Evolutionary conservation across 2,888 invertebrate genomes (phyloP).

Genomic region (Linnaemya vulpina): DNA sequence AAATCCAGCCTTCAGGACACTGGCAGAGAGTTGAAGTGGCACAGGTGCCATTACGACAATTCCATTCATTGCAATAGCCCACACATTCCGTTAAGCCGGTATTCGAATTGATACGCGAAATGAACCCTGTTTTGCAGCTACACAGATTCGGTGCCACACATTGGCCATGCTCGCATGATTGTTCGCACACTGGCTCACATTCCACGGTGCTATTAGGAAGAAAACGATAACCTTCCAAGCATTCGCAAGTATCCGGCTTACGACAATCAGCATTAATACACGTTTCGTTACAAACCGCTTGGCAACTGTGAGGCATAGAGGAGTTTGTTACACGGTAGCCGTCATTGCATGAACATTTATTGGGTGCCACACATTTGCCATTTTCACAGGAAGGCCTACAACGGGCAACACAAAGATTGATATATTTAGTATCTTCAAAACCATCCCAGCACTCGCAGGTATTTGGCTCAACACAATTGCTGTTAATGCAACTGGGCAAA

Average conservation of each 20-base stretch:
- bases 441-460: slow-evolving; percentile 79
- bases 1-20: slow-evolving; percentile 71
- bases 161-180: slow-evolving; percentile 78
- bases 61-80: slow-evolving; percentile 74
- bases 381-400: slow-evolving; percentile 81
- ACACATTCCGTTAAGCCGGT: slow-evolving; percentile 72
- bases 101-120: slow-evolving; percentile 68
- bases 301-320: slow-evolving; percentile 77
- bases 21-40: slow-evolving; percentile 71
- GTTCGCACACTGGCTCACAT: slow-evolving; percentile 79
- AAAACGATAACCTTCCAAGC: slow-evolving; percentile 82
- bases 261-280: slow-evolving; percentile 84
- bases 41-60: slow-evolving; percentile 75
- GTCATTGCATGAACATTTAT: slow-evolving; percentile 83
- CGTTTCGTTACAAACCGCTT: slow-evolving; percentile 75
- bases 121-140: slow-evolving; percentile 84
- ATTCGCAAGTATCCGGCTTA: slow-evolving; percentile 85
- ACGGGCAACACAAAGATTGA: slow-evolving; percentile 77
- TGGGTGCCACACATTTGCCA: slow-evolving; percentile 83
- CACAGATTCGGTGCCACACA: slow-evolving; percentile 83
- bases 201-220: slow-evolving; percentile 77
- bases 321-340: slow-evolving; percentile 79
- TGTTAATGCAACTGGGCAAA: slow-evolving; percentile 81
- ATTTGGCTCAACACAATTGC: slow-evolving; percentile 83
- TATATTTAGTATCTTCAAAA: slow-evolving; percentile 79